Evolutionary conservation across 2,113 vertebrate species (phyloP), one percentile per base, ranked within the genome.

Genomic region (Leuciscus idus): DNA sequence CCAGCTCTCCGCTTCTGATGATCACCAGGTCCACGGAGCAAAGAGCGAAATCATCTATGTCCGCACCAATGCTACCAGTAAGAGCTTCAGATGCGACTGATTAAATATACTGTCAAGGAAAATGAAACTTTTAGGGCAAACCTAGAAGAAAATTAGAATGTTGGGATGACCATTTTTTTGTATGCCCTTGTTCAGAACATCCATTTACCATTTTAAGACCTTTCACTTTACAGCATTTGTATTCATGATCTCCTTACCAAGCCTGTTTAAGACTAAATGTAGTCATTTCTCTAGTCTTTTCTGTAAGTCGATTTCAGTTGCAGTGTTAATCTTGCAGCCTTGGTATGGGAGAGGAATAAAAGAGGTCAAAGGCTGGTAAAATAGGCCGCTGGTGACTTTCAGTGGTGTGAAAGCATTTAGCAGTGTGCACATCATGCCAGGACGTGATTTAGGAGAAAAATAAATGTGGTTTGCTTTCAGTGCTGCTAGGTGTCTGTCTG

Each of bases 11-110:
- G 95, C 97, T 48, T 97, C 97, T 0, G 98, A 99, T 0, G 98
- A 99, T 68, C 96, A 96, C 13, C 95, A 97, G 76, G 96, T 96
- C 0, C 96, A 97, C 0, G 98, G 98, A 15, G 98, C 98, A 11
- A 99, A 99, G 94, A 99, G 97, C 0, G 93, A 97, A 77, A 99
- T 99, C 91, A 97, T 99, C 91, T 99, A 99, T 0, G 92, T 99
- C 72, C 96, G 96, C 89, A 99, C 98, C 75, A 93, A 97, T 0
- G 97, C 97, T 83, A 96, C 97, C 1, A 96, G 98, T 99, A 88
- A 95, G 98, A 94, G 0, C 15, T 33, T 68, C 28, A 43, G 39
- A 43, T 43, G 1, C 7, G 7, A 43, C 39, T 43, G 39, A 43
- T 43, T 43, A 8, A 43, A 39, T 39, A 39, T 39, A 39, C 36